These are phyloP conservation scores for Peromyscus maniculatus DNA, from an alignment of 2,113 vertebrate genomes.

Conservation along the genomic window DNA sequence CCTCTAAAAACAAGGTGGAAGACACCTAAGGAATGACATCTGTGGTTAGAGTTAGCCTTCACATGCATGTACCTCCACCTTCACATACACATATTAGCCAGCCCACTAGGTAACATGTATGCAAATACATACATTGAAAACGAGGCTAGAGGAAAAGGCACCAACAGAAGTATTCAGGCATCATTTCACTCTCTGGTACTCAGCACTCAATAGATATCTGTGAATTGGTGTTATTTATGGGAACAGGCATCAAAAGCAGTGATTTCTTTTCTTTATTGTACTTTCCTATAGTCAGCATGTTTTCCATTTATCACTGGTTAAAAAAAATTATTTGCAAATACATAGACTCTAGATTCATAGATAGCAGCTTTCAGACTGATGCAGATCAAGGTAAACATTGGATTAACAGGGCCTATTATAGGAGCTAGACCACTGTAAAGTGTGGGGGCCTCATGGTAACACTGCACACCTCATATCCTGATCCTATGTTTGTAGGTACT, in stretches of 20 bases:
- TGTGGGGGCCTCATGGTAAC: fast-evolving
- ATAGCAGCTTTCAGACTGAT: background rate
- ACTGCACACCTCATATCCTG: fast-evolving
- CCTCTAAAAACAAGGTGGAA: background rate
- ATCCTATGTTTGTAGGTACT: slow-evolving; percentile 90
- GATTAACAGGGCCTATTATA: fast-evolving
- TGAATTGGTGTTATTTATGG: background rate
- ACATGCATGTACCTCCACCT: no score
- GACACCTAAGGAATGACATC: background rate
- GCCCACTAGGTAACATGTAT: background rate
- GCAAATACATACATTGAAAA: slow-evolving; percentile 42
- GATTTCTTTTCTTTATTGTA: slow-evolving; percentile 50
- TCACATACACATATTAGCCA: background rate
- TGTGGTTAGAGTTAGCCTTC: background rate
- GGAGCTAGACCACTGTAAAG: fast-evolving
- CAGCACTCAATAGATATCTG: background rate
- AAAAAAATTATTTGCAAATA: background rate
- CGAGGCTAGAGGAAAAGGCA: background rate
- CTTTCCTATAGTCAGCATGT: background rate
- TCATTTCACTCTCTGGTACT: background rate
- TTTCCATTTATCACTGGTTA: background rate
- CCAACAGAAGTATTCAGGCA: background rate
- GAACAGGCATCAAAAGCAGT: background rate
- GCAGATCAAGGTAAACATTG: fast-evolving
- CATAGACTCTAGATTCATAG: background rate